These are phyloP conservation scores for Oxygymnocypris stewartii DNA, from an alignment of 2,113 vertebrate genomes.

Conservation along the genomic window DNA sequence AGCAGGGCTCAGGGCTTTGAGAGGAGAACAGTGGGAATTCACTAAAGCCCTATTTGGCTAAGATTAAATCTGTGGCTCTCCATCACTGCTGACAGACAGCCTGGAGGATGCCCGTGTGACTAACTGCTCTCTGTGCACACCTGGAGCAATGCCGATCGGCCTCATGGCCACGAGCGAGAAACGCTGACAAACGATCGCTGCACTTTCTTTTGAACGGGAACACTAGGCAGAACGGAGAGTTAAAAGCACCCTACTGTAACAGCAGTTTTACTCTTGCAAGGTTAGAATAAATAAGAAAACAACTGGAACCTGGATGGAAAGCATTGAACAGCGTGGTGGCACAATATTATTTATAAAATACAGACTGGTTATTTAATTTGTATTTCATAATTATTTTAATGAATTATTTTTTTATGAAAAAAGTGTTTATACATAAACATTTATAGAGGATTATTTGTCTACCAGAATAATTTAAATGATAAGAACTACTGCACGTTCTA, in stretches of 20 bases:
- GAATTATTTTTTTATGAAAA: not conserved
- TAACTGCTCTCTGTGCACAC: conserved; percentile 3
- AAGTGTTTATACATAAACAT: not conserved
- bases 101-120: conserved; percentile 3
- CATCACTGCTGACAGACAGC: conserved; percentile 27
- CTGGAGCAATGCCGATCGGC: conserved; percentile 13
- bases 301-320: not conserved
- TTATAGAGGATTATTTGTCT: no score
- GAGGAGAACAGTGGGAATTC: conserved; percentile 12
- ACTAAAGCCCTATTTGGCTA: conserved; percentile 42
- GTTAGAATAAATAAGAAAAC: not conserved
- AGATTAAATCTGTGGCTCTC: conserved; percentile 39
- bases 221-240: not conserved
- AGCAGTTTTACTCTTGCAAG: not conserved
- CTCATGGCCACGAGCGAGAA: not conserved
- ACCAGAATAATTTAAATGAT: no score
- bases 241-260: not conserved
- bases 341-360: not conserved
- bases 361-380: not conserved
- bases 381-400: no score
- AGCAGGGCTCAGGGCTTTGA: conserved; percentile 4
- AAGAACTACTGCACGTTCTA: no score
- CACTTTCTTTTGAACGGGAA: not conserved
- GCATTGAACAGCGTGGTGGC: not conserved
- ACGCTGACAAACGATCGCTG: not conserved